Conservation (phyloP, 2,797 vertebrate genomes). For the Typhlichthys eigenmanni region DNA sequence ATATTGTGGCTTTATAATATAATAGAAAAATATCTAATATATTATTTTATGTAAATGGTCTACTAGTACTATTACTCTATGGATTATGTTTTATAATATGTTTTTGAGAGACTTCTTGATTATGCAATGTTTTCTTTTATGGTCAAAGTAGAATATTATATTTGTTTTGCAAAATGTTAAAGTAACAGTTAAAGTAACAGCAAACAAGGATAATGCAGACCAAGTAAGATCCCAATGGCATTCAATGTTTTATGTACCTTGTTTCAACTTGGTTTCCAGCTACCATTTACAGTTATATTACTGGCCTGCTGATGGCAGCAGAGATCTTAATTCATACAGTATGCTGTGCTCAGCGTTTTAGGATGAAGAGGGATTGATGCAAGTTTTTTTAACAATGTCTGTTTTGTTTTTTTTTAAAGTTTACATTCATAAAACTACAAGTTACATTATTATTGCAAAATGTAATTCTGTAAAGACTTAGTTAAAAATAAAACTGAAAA, state of each 20-base stretch:
- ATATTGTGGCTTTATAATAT: slow-evolving; percentile 18
- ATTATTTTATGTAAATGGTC: slow-evolving; percentile 13
- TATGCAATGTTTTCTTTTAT: no score
- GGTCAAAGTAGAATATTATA: no score
- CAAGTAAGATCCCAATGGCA: neutral
- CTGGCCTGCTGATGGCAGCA: slow-evolving; percentile 65
- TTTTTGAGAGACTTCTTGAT: no score
- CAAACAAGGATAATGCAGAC: no score
- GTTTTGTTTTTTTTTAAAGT: slow-evolving; percentile 4
- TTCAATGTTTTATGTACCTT: neutral
- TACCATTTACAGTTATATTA: slow-evolving; percentile 36
- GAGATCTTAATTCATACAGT: slow-evolving; percentile 42
- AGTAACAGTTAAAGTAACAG: no score
- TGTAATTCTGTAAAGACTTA: slow-evolving; percentile 5
- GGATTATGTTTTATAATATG: no score
- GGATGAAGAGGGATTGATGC: neutral
- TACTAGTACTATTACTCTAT: no score
- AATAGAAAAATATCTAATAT: neutral
- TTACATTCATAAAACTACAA: slow-evolving; percentile 14
- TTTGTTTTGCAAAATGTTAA: no score
- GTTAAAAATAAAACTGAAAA: slow-evolving; percentile 5
- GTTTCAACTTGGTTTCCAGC: neutral
- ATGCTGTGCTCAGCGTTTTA: neutral
- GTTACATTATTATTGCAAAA: slow-evolving; percentile 21
- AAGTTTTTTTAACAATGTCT: neutral